Percentiles rank a stretch among this genome's conserved stretches.
Evolutionary conservation across 37 sponge, comb jelly and placozoan genomes (phyloP).

Genomic region (Theonella swinhoei): DNA sequence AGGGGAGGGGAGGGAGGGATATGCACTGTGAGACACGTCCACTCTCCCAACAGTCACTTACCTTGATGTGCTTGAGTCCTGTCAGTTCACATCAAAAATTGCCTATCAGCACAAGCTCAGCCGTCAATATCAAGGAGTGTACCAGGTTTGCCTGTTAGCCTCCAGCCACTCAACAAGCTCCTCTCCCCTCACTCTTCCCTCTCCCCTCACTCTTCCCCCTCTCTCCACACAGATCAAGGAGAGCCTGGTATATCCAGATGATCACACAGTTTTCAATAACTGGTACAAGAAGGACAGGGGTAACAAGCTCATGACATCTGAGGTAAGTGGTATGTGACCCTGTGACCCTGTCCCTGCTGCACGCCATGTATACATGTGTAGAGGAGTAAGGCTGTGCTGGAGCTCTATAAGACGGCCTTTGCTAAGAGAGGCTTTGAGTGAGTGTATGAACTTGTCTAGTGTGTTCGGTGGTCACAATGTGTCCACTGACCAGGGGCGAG

Average conservation of each 20-base stretch:
- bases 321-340: background rate
- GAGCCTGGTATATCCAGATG: slow-evolving; percentile 40
- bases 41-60: slow-evolving; percentile 17
- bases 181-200: slow-evolving; percentile 67
- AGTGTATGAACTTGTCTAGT: no score
- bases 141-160: slow-evolving; percentile 28
- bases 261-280: slow-evolving; percentile 40
- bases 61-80: slow-evolving; percentile 39
- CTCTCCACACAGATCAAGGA: background rate
- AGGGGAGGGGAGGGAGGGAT: background rate
- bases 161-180: no score
- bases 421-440: background rate
- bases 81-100: slow-evolving; percentile 53
- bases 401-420: slow-evolving; percentile 35
- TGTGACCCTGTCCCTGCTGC: no score
- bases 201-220: background rate
- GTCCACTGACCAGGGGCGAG: slow-evolving; percentile 37
- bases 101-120: slow-evolving; percentile 17
- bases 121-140: slow-evolving; percentile 19
- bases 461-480: no score
- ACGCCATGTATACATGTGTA: no score
- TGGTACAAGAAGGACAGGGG: slow-evolving; percentile 25
- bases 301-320: background rate
- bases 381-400: slow-evolving; percentile 9
- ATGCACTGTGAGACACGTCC: background rate